Percentiles rank a stretch among this genome's conserved stretches.
phyloP scores from a whole-genome alignment of 2,888 invertebrate species.

The Hydraecia micacea region DNA sequence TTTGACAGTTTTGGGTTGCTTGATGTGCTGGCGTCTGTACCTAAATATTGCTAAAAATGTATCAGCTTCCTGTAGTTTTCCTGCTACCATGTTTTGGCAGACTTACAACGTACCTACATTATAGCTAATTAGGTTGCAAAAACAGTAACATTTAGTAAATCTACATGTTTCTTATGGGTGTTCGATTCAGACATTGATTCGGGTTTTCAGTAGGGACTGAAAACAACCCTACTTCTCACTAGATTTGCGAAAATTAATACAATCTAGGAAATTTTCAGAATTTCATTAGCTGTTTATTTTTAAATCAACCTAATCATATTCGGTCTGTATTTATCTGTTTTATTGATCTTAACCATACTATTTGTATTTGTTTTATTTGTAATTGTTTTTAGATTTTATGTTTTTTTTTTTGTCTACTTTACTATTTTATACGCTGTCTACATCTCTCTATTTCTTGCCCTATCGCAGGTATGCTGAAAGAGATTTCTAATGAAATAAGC shows the following conservation, averaged over 20 bases:
- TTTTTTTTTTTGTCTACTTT: no score
- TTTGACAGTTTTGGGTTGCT: no score
- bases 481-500: no score
- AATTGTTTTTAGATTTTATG: no score
- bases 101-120: neutral
- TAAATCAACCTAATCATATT: no score
- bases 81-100: constrained; percentile 1
- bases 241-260: neutral
- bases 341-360: no score
- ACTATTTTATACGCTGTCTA: no score
- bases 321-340: no score
- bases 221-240: neutral
- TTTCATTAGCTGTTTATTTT: neutral
- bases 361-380: no score
- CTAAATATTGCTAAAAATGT: neutral
- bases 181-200: neutral
- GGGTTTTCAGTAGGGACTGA: neutral
- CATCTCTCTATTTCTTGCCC: no score
- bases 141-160: neutral
- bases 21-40: no score
- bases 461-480: no score
- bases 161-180: neutral
- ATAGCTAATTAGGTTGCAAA: neutral
- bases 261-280: neutral
- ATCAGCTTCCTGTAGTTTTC: neutral